Base-by-base conservation (phyloP, 2,113 vertebrate genomes). In the Zosterops pallidus region DNA sequence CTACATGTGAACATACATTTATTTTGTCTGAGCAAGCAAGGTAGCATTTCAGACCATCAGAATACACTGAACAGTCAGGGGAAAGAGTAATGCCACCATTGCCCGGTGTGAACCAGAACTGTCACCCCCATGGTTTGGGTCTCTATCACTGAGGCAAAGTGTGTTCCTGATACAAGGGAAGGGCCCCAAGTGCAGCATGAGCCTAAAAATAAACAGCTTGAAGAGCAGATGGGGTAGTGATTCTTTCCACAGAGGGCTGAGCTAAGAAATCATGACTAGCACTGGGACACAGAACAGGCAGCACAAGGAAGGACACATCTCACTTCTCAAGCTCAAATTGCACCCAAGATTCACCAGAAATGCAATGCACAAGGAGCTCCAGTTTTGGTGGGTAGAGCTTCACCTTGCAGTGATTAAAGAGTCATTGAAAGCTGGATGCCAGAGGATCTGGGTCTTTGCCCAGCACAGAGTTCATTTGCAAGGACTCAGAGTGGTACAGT, bases 51-150 rank as follows among this genome's bases (percentile, higher is more conserved):
- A n/a, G 59, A 44, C 56, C 65, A 63, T 9, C 19, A 20, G 42
- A 60, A 41, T 4, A 26, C 2, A 16, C 10, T 2, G 7, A 18
- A 3, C 4, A 56, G 12, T 0, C 4, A 47, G 37, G 37, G 12
- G 18, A 83, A 57, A 23, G 14, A 72, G 12, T 2, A 0, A 23
- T 6, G 24, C 12, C 1, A 0, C 57, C 39, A 4, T 56, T 41
- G 46, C 60, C 74, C 44, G 8, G 11, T 81, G 29, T 35, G 37
- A 70, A 28, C 12, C 52, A 59, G 12, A 4, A 18, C 22, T 13
- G 20, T 16, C 21, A 7, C 13, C 24, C 28, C 19, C 6, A 0
- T 0, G 28, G 18, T 42, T 82, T 12, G 26, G 25, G 50, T 5
- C 41, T 56, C 35, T 37, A 28, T 18, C 67, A 56, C 57, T 70